Base-by-base conservation (phyloP, 2,888 invertebrate species). In the Drosophila tripunctata region DNA sequence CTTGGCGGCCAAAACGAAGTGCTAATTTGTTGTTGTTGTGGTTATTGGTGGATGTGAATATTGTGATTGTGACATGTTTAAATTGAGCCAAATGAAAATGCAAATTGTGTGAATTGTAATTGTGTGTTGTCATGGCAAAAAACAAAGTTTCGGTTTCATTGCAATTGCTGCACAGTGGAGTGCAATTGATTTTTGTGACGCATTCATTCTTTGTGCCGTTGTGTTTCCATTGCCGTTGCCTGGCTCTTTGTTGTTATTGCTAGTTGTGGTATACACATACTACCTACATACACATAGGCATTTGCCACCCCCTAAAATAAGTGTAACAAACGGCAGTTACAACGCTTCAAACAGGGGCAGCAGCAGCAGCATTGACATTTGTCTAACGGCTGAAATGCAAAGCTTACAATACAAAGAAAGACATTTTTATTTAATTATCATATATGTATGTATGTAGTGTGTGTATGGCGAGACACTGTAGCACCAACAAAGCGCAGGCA, bases 131-230 rank as follows among this genome's bases (percentile, higher is more conserved):
- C 52, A 54, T 61, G 36, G 30, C 38, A 65, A 70, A 64, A 24
- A 12, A 47, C 22, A 15, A 31, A n/a, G n/a, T n/a, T n/a, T n/a
- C n/a, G n/a, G n/a, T 21, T 3, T 8, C 15, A 45, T 6, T 47
- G 51, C 54, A 64, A 21, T 17, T 40, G 45, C 54, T n/a, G n/a
- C n/a, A n/a, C n/a, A n/a, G n/a, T n/a, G n/a, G n/a, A 48, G 12
- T 67, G 48, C 50, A 67, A 74, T 74, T 74, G 76, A 76, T 76
- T 76, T 36, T 36, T 69, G 50, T 75, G 75, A 63, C 63, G 76
- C 58, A 67, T 67, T 66, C 17, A 30, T 41, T 62, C 63, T 41
- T 67, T 71, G 52, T 56, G n/a, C n/a, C n/a, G n/a, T n/a, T n/a
- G n/a, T n/a, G n/a, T n/a, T n/a, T n/a, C n/a, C n/a, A n/a, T n/a